Conservation (phyloP, 1,140 invertebrate genomes). For the Drosophila ficusphila region DNA sequence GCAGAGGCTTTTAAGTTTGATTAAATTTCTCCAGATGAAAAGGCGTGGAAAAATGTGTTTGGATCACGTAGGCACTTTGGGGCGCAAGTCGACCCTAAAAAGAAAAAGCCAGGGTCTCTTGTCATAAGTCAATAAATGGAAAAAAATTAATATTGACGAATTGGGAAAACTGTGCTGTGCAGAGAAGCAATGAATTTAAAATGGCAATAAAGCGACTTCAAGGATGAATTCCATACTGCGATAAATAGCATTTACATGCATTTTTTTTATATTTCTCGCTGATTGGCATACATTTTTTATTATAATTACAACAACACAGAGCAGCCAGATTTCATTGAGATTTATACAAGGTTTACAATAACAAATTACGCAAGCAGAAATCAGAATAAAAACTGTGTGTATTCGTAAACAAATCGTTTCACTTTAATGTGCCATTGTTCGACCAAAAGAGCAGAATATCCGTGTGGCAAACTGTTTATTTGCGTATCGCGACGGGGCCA, state of each 20-base stretch:
- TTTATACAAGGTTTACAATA: slow-evolving; percentile 44
- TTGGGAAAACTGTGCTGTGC: background rate
- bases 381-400: slow-evolving; percentile 26
- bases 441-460: slow-evolving; percentile 21
- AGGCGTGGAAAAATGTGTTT: slow-evolving; percentile 21
- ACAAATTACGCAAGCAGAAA: slow-evolving; percentile 43
- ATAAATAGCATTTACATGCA: background rate
- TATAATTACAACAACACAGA: slow-evolving; percentile 40
- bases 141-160: slow-evolving; percentile 7
- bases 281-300: slow-evolving; percentile 1
- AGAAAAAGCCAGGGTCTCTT: background rate
- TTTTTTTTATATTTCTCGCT: background rate
- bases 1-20: slow-evolving; percentile 41
- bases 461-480: slow-evolving; percentile 62
- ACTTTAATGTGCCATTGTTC: slow-evolving; percentile 61
- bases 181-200: background rate
- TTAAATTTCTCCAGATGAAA: slow-evolving; percentile 20
- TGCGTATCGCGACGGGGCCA: slow-evolving; percentile 67
- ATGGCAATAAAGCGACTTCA: background rate
- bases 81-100: slow-evolving; percentile 13
- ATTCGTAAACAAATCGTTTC: slow-evolving; percentile 62
- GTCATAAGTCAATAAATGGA: slow-evolving; percentile 49
- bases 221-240: background rate
- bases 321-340: slow-evolving; percentile 11
- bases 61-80: slow-evolving; percentile 40